These are phyloP conservation scores for Hylomyscus alleni DNA, from an alignment of 2,797 vertebrate genomes.

Conservation along the genomic window DNA sequence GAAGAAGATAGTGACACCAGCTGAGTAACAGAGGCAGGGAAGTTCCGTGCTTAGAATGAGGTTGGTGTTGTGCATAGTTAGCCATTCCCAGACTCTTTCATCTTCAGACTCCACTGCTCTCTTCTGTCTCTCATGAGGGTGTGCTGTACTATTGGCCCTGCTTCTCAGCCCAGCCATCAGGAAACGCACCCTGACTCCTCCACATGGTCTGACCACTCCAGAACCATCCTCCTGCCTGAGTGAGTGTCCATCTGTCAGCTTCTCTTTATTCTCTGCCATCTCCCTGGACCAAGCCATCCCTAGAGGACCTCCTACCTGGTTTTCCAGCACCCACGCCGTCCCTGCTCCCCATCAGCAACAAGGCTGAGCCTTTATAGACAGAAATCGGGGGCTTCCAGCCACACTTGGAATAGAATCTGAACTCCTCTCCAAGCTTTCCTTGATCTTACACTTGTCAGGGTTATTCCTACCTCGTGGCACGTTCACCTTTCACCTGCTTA, in stretches of 20 bases:
- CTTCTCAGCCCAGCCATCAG: neutral
- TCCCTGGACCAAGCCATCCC: neutral
- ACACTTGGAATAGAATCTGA: neutral
- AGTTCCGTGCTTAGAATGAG: neutral
- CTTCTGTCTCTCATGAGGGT: neutral
- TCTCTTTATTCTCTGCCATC: neutral
- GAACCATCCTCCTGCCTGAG: neutral
- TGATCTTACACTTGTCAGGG: neutral
- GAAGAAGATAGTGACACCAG: accelerated
- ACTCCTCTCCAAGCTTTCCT: neutral
- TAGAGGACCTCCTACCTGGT: neutral
- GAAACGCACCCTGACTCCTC: neutral
- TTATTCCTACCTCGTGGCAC: no score
- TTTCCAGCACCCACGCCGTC: neutral
- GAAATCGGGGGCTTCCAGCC: neutral
- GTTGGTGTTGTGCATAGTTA: neutral
- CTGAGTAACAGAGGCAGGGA: neutral
- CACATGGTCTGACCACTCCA: accelerated
- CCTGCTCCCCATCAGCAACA: neutral
- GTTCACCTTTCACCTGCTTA: neutral
- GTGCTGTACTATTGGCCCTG: neutral
- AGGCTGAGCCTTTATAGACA: neutral
- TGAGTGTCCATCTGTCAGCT: neutral
- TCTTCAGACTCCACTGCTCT: neutral
- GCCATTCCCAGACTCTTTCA: neutral